Evolutionary conservation across 2,888 invertebrate species (phyloP).

Genomic region (Prosopocoilus inquinatus): DNA sequence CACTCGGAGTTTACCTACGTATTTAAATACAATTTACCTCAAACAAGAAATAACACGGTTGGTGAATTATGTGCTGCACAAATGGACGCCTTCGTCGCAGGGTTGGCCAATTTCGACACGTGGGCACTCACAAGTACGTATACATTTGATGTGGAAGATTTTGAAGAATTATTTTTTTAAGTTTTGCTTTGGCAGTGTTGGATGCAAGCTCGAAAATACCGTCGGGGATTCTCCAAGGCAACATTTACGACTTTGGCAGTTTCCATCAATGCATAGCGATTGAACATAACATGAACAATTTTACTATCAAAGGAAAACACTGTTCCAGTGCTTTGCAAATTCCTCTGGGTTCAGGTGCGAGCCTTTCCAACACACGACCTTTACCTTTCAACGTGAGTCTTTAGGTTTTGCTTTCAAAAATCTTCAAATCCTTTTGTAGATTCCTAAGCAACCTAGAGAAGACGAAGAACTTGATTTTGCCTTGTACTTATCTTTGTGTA

Average conservation of each 20-base stretch:
- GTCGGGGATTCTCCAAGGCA: slow-evolving; percentile 24
- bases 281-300: neutral
- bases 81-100: neutral
- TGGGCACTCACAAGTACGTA: neutral
- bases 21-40: no score
- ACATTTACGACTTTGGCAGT: slow-evolving; percentile 23
- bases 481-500: neutral
- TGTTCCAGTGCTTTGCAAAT: neutral
- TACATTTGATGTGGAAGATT: no score
- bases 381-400: no score
- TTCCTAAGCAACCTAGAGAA: neutral
- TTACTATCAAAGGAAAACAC: slow-evolving; percentile 14
- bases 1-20: no score
- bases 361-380: no score
- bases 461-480: neutral
- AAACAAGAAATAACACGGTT: neutral
- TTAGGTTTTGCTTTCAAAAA: no score
- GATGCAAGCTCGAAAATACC: slow-evolving; percentile 26
- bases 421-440: neutral
- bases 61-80: neutral
- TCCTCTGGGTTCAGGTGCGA: no score
- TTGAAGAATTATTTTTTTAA: no score
- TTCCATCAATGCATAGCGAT: slow-evolving; percentile 25
- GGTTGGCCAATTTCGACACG: neutral
- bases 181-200: slow-evolving; percentile 19